phyloP scores from a whole-genome alignment of 2,888 invertebrate genomes.

The Cheilosia variabilis region DNA sequence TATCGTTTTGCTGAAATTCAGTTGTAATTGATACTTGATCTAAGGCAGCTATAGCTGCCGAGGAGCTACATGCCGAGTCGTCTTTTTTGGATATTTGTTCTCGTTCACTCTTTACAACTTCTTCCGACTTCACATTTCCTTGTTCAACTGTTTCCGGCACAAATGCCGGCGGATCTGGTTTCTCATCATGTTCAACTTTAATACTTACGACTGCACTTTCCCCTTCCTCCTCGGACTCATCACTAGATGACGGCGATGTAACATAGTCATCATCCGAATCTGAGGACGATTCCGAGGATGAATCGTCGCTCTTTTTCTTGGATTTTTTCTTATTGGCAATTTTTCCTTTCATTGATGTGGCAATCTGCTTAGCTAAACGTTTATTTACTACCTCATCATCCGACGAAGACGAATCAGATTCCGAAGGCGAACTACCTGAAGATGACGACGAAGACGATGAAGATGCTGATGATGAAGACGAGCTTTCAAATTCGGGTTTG shows the following conservation, averaged over 20 bases:
- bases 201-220: neutral
- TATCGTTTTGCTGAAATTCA: neutral
- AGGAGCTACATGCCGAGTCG: neutral
- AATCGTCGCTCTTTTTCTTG: conserved; percentile 8
- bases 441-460: conserved; percentile 24
- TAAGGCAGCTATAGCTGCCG: neutral
- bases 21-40: neutral
- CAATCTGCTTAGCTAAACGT: conserved; percentile 9
- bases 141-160: neutral
- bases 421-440: conserved; percentile 2
- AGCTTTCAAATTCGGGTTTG: conserved; percentile 44
- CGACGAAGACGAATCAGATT: conserved; percentile 29
- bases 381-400: conserved; percentile 10
- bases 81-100: neutral
- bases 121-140: neutral
- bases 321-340: conserved; percentile 1
- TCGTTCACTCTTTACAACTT: neutral
- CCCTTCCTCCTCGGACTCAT: conserved; percentile 28
- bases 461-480: conserved; percentile 32
- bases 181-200: neutral
- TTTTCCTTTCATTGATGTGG: conserved; percentile 48
- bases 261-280: conserved; percentile 32
- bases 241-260: conserved; percentile 25
- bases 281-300: conserved; percentile 38
- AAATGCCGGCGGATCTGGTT: no score